Percentiles rank a stretch among this genome's conserved stretches.
Conservation (phyloP, 2,797 vertebrate species). For the Acipenser transmontanus region DNA sequence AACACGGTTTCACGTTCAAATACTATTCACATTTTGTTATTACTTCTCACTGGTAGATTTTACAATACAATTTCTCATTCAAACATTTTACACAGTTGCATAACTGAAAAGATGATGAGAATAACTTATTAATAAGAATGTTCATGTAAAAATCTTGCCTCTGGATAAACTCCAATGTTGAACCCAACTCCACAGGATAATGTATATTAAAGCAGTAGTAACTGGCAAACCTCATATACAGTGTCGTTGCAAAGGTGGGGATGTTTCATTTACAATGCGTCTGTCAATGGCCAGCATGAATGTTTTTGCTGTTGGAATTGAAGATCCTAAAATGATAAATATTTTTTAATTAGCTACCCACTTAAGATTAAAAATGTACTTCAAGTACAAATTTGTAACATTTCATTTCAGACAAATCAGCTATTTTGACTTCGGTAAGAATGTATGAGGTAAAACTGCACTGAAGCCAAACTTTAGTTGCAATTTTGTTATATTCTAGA, state of each 20-base stretch:
- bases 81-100: not conserved
- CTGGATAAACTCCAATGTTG: slow-evolving; percentile 28
- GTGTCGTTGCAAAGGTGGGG: not conserved
- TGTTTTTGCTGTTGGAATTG: too few species aligned
- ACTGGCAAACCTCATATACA: slow-evolving; percentile 22
- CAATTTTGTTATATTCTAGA: not conserved
- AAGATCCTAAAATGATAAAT: too few species aligned
- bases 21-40: not conserved
- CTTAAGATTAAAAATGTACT: not conserved
- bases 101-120: too few species aligned
- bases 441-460: not conserved
- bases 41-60: not conserved
- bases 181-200: slow-evolving; percentile 27
- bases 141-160: slow-evolving; percentile 10
- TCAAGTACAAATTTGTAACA: too few species aligned
- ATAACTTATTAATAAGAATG: too few species aligned
- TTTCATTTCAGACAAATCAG: not conserved
- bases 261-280: too few species aligned
- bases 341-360: not conserved
- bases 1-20: too few species aligned
- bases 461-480: not conserved
- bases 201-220: slow-evolving; percentile 27
- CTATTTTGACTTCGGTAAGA: not conserved
- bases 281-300: too few species aligned
- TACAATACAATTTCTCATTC: slow-evolving; percentile 8